These are phyloP conservation scores for Agraylea sexmaculata DNA, from an alignment of 1,140 invertebrate genomes.

Conservation along the genomic window DNA sequence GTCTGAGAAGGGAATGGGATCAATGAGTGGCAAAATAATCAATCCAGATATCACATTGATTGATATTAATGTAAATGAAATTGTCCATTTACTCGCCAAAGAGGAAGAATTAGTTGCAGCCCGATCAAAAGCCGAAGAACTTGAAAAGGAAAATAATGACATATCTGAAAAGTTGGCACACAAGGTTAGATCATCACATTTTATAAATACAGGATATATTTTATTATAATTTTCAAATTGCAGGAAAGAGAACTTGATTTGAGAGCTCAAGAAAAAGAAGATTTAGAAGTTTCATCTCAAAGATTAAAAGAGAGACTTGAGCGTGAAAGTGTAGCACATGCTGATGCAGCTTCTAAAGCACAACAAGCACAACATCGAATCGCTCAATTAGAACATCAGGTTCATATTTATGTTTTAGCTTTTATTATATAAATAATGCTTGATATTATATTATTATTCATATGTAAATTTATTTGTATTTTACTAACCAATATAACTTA, in stretches of 20 bases:
- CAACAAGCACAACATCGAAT: constrained; percentile 62
- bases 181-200: constrained; percentile 40
- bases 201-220: not conserved
- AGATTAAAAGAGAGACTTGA: constrained; percentile 83
- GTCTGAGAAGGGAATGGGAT: constrained; percentile 16
- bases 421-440: too few species aligned
- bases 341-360: constrained; percentile 73
- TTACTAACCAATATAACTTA: constrained; percentile 5
- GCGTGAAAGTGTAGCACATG: constrained; percentile 74
- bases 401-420: constrained; percentile 12
- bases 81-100: constrained; percentile 82
- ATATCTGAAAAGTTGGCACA: constrained; percentile 74
- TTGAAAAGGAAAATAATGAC: constrained; percentile 83
- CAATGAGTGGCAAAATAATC: constrained; percentile 33
- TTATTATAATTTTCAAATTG: constrained; percentile 7
- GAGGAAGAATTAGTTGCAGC: constrained; percentile 87
- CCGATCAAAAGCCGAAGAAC: constrained; percentile 71
- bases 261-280: constrained; percentile 83
- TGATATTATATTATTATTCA: too few species aligned
- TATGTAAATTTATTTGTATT: constrained; percentile 5
- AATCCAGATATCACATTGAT: constrained; percentile 77
- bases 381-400: constrained; percentile 55
- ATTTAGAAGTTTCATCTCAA: constrained; percentile 70
- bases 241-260: constrained; percentile 83
- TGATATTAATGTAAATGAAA: constrained; percentile 83